A percentile compares a stretch with the other conserved stretches of the same genome.
These are phyloP conservation scores for Thripadectes ignobilis DNA, from an alignment of 2,797 vertebrate species.

Conservation along the genomic window DNA sequence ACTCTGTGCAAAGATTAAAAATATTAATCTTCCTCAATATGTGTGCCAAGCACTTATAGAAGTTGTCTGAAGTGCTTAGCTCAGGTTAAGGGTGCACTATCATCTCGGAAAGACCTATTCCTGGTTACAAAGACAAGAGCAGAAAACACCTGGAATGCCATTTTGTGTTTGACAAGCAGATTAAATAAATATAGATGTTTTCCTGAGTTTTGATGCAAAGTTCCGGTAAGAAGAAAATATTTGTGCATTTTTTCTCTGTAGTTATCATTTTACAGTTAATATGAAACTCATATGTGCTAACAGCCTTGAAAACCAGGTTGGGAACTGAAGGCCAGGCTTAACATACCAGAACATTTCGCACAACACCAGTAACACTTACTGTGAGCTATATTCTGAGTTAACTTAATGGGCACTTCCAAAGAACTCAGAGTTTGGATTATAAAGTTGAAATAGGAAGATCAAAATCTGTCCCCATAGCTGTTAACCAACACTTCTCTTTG, in stretches of 20 bases:
- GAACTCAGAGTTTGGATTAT: neutral
- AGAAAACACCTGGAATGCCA: neutral
- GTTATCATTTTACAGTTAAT: neutral
- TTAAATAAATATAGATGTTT: neutral
- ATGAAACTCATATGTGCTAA: neutral
- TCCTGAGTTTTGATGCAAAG: neutral
- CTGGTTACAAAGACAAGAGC: neutral
- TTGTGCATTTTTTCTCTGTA: neutral
- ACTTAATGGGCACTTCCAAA: neutral
- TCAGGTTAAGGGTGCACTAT: neutral
- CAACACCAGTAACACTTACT: neutral
- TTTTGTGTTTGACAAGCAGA: neutral
- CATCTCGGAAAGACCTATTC: neutral
- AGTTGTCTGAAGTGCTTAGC: neutral
- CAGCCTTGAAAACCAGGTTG: neutral
- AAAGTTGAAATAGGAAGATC: neutral
- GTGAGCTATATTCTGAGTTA: neutral
- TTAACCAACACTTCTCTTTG: neutral
- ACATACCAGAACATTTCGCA: neutral
- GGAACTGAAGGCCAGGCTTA: neutral
- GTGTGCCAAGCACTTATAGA: neutral
- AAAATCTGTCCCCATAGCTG: neutral
- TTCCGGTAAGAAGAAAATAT: neutral
- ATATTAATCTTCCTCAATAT: neutral
- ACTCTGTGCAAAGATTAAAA: neutral